Evolutionary conservation across 2,888 invertebrate species (phyloP), one percentile per base, ranked within the genome.

Genomic region (Oscheius sp.): DNA sequence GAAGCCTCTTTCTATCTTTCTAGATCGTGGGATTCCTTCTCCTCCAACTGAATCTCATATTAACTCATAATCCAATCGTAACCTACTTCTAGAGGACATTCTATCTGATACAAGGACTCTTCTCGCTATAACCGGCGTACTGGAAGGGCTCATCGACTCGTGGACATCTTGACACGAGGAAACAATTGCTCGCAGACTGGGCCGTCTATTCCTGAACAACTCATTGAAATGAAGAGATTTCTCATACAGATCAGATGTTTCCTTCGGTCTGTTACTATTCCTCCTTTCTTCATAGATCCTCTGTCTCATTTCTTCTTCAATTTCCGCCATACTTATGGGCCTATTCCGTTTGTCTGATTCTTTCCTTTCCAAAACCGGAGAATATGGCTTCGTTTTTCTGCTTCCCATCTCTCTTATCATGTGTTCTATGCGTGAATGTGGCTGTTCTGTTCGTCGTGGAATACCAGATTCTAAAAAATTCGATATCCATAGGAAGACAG

Each of bases 341-440:
- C 64, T 9, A 2, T 52, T 49, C 49, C 66, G 13, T n/a, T 27
- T 41, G 27, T 64, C 64, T 3, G 29, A 52, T n/a, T 66, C 66
- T 18, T 29, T 52, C 27, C 35, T 23, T 49, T 66, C 66, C 52
- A 66, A 29, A n/a, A 66, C 66, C 13, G 66, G 66, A 52, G 66
- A 66, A n/a, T 66, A 66, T 18, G 63, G 46, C 21, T 63, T 63
- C 9, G 29, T 25, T 29, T 66, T 66, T 27, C 23, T 25, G 5
- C 49, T 23, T 9, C 66, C 66, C 78, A 79, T 81, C 52, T 81
- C 80, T 64, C 77, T 64, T 43, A 77, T 81, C 80, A 78, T 81
- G 16, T 69, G 72, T 55, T 81, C 78, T 16, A 78, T 81, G 18
- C 80, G 73, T 1, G 53, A 59, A 25, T 41, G 23, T 3, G 69